phyloP scores from a whole-genome alignment of 2,888 invertebrate species.

The Xylophagus ater region DNA sequence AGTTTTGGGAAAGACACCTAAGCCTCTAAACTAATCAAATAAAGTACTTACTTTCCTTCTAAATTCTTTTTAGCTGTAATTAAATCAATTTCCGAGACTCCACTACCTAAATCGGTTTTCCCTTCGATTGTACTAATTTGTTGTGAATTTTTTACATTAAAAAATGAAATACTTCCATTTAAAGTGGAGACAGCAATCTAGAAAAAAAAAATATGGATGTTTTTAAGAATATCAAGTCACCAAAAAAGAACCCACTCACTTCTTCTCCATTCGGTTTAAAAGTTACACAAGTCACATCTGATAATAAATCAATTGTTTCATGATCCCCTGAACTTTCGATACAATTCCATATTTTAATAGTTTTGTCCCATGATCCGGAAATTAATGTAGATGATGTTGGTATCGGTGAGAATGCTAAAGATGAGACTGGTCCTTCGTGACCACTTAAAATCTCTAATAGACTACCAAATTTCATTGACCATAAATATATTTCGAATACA shows the following conservation, averaged over 20 bases:
- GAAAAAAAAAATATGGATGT: slow-evolving; percentile 6
- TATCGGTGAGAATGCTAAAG: slow-evolving; percentile 67
- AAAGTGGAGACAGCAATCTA: slow-evolving; percentile 83
- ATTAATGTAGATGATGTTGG: slow-evolving; percentile 62
- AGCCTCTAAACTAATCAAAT: no score
- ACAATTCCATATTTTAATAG: slow-evolving; percentile 83
- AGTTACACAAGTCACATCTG: slow-evolving; percentile 74
- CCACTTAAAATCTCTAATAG: slow-evolving; percentile 84
- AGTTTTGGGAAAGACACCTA: no score
- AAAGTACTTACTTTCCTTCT: slow-evolving; percentile 67
- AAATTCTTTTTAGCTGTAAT: slow-evolving; percentile 77
- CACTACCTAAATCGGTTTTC: slow-evolving; percentile 76
- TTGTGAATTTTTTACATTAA: slow-evolving; percentile 56
- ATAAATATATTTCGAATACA: slow-evolving; percentile 88
- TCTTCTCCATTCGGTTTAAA: slow-evolving; percentile 87
- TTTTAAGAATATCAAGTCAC: slow-evolving; percentile 1
- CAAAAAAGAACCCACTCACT: slow-evolving; percentile 31
- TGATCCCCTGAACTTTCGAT: slow-evolving; percentile 68
- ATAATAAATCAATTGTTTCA: slow-evolving; percentile 64
- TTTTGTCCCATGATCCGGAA: slow-evolving; percentile 93
- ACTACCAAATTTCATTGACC: slow-evolving; percentile 89
- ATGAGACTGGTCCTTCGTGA: slow-evolving; percentile 85
- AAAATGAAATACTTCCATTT: slow-evolving; percentile 74
- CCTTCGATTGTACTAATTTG: slow-evolving; percentile 80
- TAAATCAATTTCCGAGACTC: slow-evolving; percentile 69